A percentile compares a stretch with the other conserved stretches of the same genome.
Conservation (phyloP, 1,140 invertebrate genomes). For the Spodoptera litura region DNA sequence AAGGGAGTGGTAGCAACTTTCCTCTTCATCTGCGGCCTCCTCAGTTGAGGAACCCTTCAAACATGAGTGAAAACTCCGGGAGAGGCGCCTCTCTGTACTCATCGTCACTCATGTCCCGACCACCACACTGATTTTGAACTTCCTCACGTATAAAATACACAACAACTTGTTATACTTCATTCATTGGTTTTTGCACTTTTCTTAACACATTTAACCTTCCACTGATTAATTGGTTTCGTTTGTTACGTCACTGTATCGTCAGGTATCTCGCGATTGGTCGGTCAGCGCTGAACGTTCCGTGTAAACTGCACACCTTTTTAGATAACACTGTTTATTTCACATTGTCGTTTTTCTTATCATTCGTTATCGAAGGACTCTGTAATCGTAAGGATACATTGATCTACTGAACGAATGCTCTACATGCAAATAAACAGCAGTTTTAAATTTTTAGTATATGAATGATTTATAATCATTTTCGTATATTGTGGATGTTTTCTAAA, state of each 20-base stretch:
- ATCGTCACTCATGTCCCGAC: slow-evolving; percentile 86
- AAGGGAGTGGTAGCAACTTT: slow-evolving; percentile 80
- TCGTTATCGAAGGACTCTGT: slow-evolving; percentile 64
- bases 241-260: slow-evolving; percentile 18
- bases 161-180: slow-evolving; percentile 22
- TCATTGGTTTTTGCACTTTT: slow-evolving; percentile 38
- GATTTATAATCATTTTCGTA: too few relatives aligned
- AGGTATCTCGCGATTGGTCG: slow-evolving; percentile 28
- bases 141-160: slow-evolving; percentile 36
- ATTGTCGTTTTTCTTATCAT: slow-evolving; percentile 59
- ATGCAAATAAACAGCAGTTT: slow-evolving; percentile 45
- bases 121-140: slow-evolving; percentile 56
- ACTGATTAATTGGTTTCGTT: slow-evolving; percentile 28
- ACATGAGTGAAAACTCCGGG: slow-evolving; percentile 89
- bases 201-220: slow-evolving; percentile 34
- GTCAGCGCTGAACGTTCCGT: slow-evolving; percentile 39
- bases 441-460: too few relatives aligned
- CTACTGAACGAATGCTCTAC: slow-evolving; percentile 53
- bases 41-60: slow-evolving; percentile 88
- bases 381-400: slow-evolving; percentile 56
- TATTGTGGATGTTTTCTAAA: too few relatives aligned
- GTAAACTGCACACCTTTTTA: slow-evolving; percentile 52
- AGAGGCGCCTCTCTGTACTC: slow-evolving; percentile 88
- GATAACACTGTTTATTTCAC: slow-evolving; percentile 63
- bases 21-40: slow-evolving; percentile 84